Conservation (phyloP, 2,113 vertebrate species). For the Aepyceros melampus region DNA sequence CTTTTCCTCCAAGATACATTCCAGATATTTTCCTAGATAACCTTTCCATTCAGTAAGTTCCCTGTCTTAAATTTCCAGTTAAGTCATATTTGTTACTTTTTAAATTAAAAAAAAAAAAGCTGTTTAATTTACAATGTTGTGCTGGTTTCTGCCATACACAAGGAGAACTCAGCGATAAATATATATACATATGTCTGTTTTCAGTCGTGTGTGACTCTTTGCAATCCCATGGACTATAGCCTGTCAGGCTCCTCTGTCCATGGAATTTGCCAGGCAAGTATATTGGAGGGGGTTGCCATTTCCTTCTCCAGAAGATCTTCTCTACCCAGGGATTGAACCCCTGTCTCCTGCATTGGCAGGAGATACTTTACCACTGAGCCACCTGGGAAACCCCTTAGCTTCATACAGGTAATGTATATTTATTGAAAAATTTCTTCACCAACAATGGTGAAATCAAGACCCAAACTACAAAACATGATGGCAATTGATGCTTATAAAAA, state of each 20-base stretch:
- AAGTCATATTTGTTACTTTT: background rate
- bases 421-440: conserved; percentile 88
- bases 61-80: background rate
- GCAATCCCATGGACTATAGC: background rate
- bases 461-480: conserved; percentile 87
- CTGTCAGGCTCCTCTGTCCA: background rate
- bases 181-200: background rate
- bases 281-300: background rate
- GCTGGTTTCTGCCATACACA: background rate
- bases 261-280: background rate
- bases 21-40: background rate
- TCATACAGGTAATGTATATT: conserved; percentile 84
- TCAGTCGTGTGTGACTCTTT: background rate
- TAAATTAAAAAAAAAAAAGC: background rate
- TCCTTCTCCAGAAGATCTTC: background rate
- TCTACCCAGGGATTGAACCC: background rate
- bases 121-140: background rate
- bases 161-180: background rate
- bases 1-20: background rate
- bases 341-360: background rate
- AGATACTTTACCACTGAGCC: background rate
- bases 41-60: background rate
- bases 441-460: conserved; percentile 84
- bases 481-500: conserved; percentile 86
- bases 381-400: conserved; percentile 7